These are phyloP conservation scores for Varroa destructor DNA, from an alignment of 1,140 invertebrate genomes.

Conservation along the genomic window DNA sequence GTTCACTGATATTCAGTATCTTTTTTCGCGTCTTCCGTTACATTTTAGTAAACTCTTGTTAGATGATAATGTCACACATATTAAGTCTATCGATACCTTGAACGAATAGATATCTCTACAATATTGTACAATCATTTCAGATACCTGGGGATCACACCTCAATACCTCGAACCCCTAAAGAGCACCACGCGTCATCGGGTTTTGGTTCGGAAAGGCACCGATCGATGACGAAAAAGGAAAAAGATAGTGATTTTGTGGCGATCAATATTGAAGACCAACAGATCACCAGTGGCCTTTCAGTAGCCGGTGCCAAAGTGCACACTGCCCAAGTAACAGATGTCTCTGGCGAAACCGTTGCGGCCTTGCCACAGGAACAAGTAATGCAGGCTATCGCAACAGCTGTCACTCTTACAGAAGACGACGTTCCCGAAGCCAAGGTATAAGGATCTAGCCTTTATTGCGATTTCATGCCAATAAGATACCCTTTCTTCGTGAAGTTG, in stretches of 20 bases:
- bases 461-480: conserved; percentile 25
- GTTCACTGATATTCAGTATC: too few species aligned
- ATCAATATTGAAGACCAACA: conserved; percentile 22
- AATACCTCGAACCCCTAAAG: conserved; percentile 14
- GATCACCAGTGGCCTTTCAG: background rate
- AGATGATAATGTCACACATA: too few species aligned
- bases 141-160: conserved; percentile 12
- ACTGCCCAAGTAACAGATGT: conserved; percentile 68
- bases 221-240: conserved; percentile 25
- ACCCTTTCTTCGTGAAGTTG: background rate
- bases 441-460: background rate
- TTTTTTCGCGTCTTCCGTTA: too few species aligned
- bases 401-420: conserved; percentile 71
- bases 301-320: conserved; percentile 28
- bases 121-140: background rate
- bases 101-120: too few species aligned
- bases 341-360: conserved; percentile 77
- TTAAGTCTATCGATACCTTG: too few species aligned
- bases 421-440: conserved; percentile 45
- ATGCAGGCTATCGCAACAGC: conserved; percentile 65
- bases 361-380: conserved; percentile 65
- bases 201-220: conserved; percentile 9
- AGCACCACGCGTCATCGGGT: background rate
- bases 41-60: too few species aligned
- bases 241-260: conserved; percentile 22